Evolutionary conservation across 37 sponge, comb jelly and placozoan species (phyloP), one percentile per base, ranked within the genome.

Genomic region (Halisarca cf. caerulea): DNA sequence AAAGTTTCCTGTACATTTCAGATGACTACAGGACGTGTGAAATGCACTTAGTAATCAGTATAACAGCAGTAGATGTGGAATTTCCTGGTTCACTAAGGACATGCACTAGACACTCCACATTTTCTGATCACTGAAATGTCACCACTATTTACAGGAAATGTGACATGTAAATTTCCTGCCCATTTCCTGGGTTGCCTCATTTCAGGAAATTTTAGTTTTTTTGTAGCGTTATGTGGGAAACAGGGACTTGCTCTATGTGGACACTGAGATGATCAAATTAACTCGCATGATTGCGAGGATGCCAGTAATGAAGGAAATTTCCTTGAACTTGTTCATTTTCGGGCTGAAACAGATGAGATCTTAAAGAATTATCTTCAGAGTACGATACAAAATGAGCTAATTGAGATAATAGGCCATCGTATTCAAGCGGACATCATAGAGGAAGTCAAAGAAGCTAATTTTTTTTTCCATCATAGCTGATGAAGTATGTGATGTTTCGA

Each of bases 381-480:
- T 18, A 23, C 47, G 23, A 47, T 77, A 77, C 47, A 77, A 24
- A 77, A 77, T 77, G 54, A 66, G 68, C 68, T 66, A 18, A 66
- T 66, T 66, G 23, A 25, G 14, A 25, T 66, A 24, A 25, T 66
- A 66, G 68, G 68, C 25, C 8, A 66, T 66, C 25, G 25, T 24
- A 66, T 66, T 66, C 68, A n/a, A 24, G 68, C 14, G 23, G 68
- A 66, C n/a, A n/a, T n/a, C n/a, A n/a, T n/a, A n/a, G n/a, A 58
- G 23, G 45, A 80, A 88, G 40, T 80, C 79, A 18, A 84, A 79
- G 59, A n/a, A 41, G 28, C 84, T 80, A 47, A 90, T 64, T 30
- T 90, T 51, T 51, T 90, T 43, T 66, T 82, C 91, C 25, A 66
- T 66, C 68, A 90, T 90, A 86, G 91, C 87, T 45, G 91, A 90